Percentiles rank a stretch among this genome's conserved stretches.
phyloP scores from a whole-genome alignment of 1,140 invertebrate species.

The Anagrus nilaparvatae region DNA sequence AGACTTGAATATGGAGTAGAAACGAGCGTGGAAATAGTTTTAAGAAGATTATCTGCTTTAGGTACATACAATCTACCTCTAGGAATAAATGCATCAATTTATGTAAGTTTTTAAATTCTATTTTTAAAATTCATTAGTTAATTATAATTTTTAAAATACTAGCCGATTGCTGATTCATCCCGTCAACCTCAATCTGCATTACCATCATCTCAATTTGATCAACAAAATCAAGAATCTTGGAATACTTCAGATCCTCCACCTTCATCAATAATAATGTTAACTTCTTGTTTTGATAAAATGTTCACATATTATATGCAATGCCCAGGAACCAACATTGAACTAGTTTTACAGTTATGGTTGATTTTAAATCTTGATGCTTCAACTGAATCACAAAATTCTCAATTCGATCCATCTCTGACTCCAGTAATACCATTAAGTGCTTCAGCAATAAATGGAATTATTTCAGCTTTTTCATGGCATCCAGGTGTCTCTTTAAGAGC shows the following conservation, averaged over 20 bases:
- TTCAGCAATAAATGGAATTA: slow-evolving; percentile 58
- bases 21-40: slow-evolving; percentile 56
- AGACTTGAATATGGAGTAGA: slow-evolving; percentile 67
- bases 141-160: too few species aligned
- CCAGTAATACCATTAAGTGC: slow-evolving; percentile 62
- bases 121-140: too few species aligned
- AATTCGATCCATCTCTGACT: slow-evolving; percentile 50
- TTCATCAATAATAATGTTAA: slow-evolving; percentile 50
- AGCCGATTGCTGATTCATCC: slow-evolving; percentile 22
- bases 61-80: slow-evolving; percentile 49
- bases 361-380: slow-evolving; percentile 58
- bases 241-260: slow-evolving; percentile 26
- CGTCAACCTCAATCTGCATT: slow-evolving; percentile 21
- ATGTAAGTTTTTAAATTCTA: slow-evolving; percentile 24
- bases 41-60: slow-evolving; percentile 55
- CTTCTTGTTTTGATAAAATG: slow-evolving; percentile 57
- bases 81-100: slow-evolving; percentile 43
- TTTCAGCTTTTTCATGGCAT: slow-evolving; percentile 55
- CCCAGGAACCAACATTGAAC: slow-evolving; percentile 58
- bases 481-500: slow-evolving; percentile 59
- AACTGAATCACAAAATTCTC: slow-evolving; percentile 36
- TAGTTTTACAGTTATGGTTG: slow-evolving; percentile 73
- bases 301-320: slow-evolving; percentile 41
- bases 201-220: slow-evolving; percentile 23
- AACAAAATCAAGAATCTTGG: slow-evolving; percentile 28